Conservation (phyloP, 1,140 invertebrate genomes). For the Oreohelix idahoensis region DNA sequence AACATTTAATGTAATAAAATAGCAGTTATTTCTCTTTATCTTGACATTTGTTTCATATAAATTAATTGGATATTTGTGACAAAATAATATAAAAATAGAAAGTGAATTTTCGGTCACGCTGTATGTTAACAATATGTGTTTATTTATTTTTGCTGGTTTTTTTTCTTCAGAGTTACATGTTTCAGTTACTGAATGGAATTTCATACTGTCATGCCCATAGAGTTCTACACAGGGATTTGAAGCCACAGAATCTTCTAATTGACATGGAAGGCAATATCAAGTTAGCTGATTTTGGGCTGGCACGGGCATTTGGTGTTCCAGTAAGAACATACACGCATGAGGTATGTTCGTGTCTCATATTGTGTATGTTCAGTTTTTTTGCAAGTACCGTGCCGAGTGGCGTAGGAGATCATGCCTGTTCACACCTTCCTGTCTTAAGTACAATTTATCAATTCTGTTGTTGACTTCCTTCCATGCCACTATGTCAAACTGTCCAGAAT, state of each 20-base stretch:
- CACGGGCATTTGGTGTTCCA: slow-evolving; percentile 92
- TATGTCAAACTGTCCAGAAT: too few species aligned
- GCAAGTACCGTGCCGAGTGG: too few species aligned
- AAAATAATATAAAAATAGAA: too few species aligned
- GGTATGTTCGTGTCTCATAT: slow-evolving; percentile 72
- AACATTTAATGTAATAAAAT: too few species aligned
- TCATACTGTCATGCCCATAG: slow-evolving; percentile 95
- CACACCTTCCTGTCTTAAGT: too few species aligned
- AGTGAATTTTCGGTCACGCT: neutral
- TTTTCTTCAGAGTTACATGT: slow-evolving; percentile 79
- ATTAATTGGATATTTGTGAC: too few species aligned
- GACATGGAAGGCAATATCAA: slow-evolving; percentile 80
- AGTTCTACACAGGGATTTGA: slow-evolving; percentile 96
- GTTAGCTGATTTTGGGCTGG: slow-evolving; percentile 98
- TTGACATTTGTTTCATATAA: too few species aligned
- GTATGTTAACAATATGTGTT: neutral
- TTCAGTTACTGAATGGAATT: slow-evolving; percentile 93
- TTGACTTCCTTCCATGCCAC: too few species aligned
- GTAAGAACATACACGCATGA: slow-evolving; percentile 98
- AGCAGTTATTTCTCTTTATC: too few species aligned
- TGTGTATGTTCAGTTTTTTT: too few species aligned
- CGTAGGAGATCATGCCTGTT: too few species aligned
- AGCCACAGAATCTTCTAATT: slow-evolving; percentile 96
- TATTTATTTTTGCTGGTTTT: neutral
- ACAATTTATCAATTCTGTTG: too few species aligned